Evolutionary conservation across 1,140 invertebrate species (phyloP), one percentile per base, ranked within the genome.

Genomic region (Ceratina japonica): DNA sequence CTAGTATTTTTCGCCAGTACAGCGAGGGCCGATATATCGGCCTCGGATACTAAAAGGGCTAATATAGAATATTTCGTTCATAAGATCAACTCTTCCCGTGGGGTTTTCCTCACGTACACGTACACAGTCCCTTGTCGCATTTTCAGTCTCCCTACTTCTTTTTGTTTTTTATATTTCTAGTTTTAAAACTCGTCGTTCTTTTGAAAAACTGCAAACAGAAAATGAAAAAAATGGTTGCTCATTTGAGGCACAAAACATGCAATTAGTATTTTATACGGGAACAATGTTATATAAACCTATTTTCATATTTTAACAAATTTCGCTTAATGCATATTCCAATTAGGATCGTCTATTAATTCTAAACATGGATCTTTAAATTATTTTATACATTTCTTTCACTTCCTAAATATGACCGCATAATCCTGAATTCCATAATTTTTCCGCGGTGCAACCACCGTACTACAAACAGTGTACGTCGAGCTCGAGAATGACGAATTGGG

Each of bases 401-500:
- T 37, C 7, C 37, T 37, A 54, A 54, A 54, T 54, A 3, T 18
- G 1, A 16, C n/a, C 54, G 52, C 52, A 18, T 56, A 56, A 56
- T 16, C 0, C 4, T 18, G 4, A 18, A 56, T 18, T 56, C n/a
- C 3, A 56, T n/a, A 56, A n/a, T 56, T 56, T n/a, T 13, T 18
- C 13, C n/a, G 15, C 13, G 2, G 4, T 13, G 16, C n/a, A 13
- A 18, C 54, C n/a, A 18, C 54, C 13, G 37, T 16, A 13, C 54
- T 56, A 3, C 54, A 12, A 54, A 54, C 52, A 18, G n/a, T 56
- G 54, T 18, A 56, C 16, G 37, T 8, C 5, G 37, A 10, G 37
- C 37, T 44, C 54, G 24, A 16, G 66, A 70, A 70, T 54, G 51
- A 69, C 66, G 66, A 70, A 58, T 70, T 62, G 44, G 58, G 20